A percentile compares a stretch with the other conserved stretches of the same genome.
phyloP scores from a whole-genome alignment of 64 coral and sea anemone genomes.

The Porites lutea region DNA sequence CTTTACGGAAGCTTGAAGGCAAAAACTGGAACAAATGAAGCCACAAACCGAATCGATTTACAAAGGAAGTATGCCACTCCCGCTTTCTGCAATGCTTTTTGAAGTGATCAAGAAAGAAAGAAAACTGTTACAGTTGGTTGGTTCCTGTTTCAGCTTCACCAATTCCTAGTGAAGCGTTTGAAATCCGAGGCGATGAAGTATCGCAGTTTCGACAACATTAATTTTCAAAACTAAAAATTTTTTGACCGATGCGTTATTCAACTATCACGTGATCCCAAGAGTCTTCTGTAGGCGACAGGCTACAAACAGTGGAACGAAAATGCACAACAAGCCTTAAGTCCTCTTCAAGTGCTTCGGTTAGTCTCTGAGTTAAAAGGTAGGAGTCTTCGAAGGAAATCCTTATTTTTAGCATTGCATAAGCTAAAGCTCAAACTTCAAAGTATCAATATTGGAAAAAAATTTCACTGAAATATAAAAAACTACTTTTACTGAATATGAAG shows the following conservation, averaged over 20 bases:
- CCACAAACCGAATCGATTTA: neutral
- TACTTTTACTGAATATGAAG: too few species aligned
- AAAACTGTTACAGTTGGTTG: neutral
- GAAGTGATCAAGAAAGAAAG: neutral
- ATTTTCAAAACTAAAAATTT: neutral
- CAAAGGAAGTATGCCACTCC: neutral
- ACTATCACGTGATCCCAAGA: neutral
- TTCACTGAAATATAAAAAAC: too few species aligned
- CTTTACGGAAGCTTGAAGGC: neutral
- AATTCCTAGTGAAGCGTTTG: slow-evolving; percentile 15
- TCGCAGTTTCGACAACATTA: neutral
- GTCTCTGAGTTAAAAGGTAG: too few species aligned
- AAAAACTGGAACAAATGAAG: neutral
- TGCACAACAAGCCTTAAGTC: neutral
- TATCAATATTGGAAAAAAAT: too few species aligned
- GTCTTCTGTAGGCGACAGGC: neutral
- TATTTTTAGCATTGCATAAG: too few species aligned
- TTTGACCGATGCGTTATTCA: slow-evolving; percentile 10
- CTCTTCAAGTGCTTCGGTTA: too few species aligned
- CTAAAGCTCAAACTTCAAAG: too few species aligned
- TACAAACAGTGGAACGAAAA: slow-evolving; percentile 6
- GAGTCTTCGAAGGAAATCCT: too few species aligned
- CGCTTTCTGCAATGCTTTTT: neutral
- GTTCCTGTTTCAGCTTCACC: slow-evolving; percentile 18
- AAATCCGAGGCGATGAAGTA: slow-evolving; percentile 33